Evolutionary conservation across 2,797 vertebrate genomes (phyloP).

Genomic region (Neostethus bicornis): DNA sequence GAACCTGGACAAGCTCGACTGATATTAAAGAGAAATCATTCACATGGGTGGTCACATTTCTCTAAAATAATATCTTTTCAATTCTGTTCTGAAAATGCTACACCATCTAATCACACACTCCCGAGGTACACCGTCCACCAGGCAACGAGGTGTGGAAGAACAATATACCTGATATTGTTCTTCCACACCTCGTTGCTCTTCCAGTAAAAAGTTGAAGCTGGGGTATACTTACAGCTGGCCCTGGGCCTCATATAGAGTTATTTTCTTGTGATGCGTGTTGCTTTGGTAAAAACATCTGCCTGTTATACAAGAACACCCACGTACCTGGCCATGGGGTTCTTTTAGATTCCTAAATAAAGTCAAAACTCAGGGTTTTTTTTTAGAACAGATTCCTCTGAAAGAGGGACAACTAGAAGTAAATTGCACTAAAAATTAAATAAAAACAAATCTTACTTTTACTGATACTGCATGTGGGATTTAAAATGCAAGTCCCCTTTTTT

Average conservation of each 20-base stretch:
- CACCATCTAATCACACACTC: not conserved
- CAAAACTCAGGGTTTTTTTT: slow-evolving; percentile 57
- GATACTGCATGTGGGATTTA: not conserved
- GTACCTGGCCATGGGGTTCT: slow-evolving; percentile 45
- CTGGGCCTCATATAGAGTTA: slow-evolving; percentile 23
- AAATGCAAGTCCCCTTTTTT: not conserved
- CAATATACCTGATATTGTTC: too few relatives aligned
- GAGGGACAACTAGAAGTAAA: slow-evolving; percentile 12
- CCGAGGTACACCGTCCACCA: too few relatives aligned
- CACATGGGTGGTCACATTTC: not conserved
- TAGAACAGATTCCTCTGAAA: slow-evolving; percentile 24
- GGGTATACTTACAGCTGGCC: slow-evolving; percentile 26
- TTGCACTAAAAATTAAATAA: not conserved
- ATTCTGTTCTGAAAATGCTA: not conserved
- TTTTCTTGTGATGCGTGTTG: slow-evolving; percentile 42
- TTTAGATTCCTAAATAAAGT: slow-evolving; percentile 49
- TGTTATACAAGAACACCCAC: slow-evolving; percentile 68
- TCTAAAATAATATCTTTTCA: not conserved
- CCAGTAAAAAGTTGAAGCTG: slow-evolving; percentile 4
- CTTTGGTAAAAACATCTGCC: slow-evolving; percentile 61
- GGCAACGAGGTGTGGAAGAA: too few relatives aligned
- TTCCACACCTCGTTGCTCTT: slow-evolving; percentile 12
- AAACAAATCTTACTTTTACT: not conserved
- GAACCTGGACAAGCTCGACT: not conserved
- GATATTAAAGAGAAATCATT: not conserved